Conservation (phyloP, 2,113 vertebrate genomes). For the Brachionichthys hirsutus region DNA sequence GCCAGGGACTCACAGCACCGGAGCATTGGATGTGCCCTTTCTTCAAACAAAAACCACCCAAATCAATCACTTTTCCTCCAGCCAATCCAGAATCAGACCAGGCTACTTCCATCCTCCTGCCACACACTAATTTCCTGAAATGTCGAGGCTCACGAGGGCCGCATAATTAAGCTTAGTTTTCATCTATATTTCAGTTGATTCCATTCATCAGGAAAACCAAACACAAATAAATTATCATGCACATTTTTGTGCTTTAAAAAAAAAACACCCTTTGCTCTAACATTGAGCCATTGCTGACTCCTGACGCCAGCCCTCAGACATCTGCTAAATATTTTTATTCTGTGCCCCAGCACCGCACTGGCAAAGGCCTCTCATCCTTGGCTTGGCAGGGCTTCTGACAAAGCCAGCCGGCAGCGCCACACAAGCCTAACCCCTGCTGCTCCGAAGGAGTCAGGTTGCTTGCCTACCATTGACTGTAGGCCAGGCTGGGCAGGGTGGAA, state of each 20-base stretch:
- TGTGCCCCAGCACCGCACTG: constrained; percentile 71
- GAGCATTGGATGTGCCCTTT: constrained; percentile 25
- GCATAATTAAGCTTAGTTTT: constrained; percentile 21
- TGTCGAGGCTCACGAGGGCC: constrained; percentile 4
- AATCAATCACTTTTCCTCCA: constrained; percentile 33
- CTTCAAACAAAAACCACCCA: constrained; percentile 34
- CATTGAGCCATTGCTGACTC: constrained; percentile 41
- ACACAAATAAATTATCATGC: constrained; percentile 21
- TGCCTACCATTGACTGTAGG: constrained; percentile 69
- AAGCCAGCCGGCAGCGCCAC: constrained; percentile 68
- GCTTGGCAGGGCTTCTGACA: constrained; percentile 80
- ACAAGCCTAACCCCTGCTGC: constrained; percentile 67
- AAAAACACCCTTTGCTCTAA: constrained; percentile 32
- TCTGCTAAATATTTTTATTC: constrained; percentile 80
- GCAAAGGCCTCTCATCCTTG: constrained; percentile 75
- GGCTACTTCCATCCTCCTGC: constrained; percentile 16
- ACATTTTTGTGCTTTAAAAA: constrained; percentile 44
- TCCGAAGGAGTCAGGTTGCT: constrained; percentile 65
- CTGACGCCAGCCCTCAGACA: constrained; percentile 71
- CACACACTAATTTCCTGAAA: constrained; percentile 33
- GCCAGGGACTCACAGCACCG: constrained; percentile 63
- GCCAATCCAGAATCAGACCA: constrained; percentile 35
- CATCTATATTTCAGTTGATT: constrained; percentile 16
- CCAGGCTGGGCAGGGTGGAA: constrained; percentile 58
- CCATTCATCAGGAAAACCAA: constrained; percentile 39